A percentile compares a stretch with the other conserved stretches of the same genome.
Conservation (phyloP, 2,113 vertebrate genomes). For the Scopus umbretta region DNA sequence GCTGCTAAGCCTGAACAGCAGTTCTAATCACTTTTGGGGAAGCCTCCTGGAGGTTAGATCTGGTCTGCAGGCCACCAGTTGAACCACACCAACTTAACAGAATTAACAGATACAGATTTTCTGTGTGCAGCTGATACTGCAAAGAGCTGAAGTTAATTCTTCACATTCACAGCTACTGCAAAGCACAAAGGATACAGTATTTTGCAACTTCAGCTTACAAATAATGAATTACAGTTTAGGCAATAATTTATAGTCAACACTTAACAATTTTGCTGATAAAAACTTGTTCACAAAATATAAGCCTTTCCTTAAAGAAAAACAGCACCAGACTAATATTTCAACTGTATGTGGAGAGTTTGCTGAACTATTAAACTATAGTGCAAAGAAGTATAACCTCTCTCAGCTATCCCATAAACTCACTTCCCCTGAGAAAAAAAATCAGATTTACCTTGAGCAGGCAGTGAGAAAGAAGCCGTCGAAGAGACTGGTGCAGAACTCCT, state of each 20-base stretch:
- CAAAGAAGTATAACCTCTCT: background rate
- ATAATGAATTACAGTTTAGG: background rate
- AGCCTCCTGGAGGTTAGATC: background rate
- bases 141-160: background rate
- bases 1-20: background rate
- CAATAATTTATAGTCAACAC: background rate
- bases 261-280: background rate
- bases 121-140: background rate
- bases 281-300: background rate
- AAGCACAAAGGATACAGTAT: background rate
- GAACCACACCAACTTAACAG: background rate
- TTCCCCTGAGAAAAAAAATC: background rate
- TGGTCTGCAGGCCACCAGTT: background rate
- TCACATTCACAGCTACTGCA: background rate
- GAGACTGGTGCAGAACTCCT: constrained; percentile 89
- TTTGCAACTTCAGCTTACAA: background rate
- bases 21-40: background rate
- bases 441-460: constrained; percentile 83
- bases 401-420: background rate
- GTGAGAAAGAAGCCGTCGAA: constrained; percentile 93
- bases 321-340: background rate
- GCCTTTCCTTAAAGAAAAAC: background rate
- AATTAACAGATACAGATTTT: background rate
- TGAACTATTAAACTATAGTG: background rate
- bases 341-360: background rate